These are phyloP conservation scores for Tinea semifulvella DNA, from an alignment of 2,888 invertebrate species.

Conservation along the genomic window DNA sequence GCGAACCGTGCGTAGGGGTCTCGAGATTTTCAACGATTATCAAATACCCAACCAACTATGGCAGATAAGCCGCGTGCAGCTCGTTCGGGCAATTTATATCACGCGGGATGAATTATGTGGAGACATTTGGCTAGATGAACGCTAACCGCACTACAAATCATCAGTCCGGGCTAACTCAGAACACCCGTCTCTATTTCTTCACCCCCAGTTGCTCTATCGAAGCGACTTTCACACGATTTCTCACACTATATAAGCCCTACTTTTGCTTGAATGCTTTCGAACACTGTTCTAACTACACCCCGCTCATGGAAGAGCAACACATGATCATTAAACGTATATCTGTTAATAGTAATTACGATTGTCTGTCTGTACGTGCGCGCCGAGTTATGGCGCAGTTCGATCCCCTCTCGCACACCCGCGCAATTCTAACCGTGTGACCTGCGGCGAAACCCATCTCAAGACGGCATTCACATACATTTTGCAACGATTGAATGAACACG, in stretches of 20 bases:
- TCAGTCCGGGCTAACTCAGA: slow-evolving; percentile 39
- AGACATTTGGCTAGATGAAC: slow-evolving; percentile 41
- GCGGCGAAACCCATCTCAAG: slow-evolving; percentile 36
- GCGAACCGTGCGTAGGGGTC: background rate
- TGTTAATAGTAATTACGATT: slow-evolving; percentile 63
- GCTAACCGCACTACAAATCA: slow-evolving; percentile 54
- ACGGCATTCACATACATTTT: slow-evolving; percentile 49
- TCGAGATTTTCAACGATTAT: slow-evolving; percentile 3
- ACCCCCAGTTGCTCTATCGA: slow-evolving; percentile 21
- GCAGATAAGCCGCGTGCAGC: background rate
- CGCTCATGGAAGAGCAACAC: slow-evolving; percentile 30
- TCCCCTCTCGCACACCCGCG: slow-evolving; percentile 23
- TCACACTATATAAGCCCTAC: slow-evolving; percentile 32
- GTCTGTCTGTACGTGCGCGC: slow-evolving; percentile 53
- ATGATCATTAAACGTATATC: slow-evolving; percentile 58
- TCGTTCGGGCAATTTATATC: background rate
- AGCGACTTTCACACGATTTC: slow-evolving; percentile 39
- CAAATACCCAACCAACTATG: slow-evolving; percentile 1
- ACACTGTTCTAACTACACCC: slow-evolving; percentile 25
- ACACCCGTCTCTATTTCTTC: slow-evolving; percentile 29
- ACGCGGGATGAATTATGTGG: slow-evolving; percentile 40
- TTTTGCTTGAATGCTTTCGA: slow-evolving; percentile 32
- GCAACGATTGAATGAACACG: slow-evolving; percentile 48
- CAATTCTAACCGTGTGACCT: background rate
- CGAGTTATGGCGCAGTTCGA: slow-evolving; percentile 50